Percentiles rank a stretch among this genome's conserved stretches.
Evolutionary conservation across 1,140 invertebrate species (phyloP).

Genomic region (Cyclina sinensis): DNA sequence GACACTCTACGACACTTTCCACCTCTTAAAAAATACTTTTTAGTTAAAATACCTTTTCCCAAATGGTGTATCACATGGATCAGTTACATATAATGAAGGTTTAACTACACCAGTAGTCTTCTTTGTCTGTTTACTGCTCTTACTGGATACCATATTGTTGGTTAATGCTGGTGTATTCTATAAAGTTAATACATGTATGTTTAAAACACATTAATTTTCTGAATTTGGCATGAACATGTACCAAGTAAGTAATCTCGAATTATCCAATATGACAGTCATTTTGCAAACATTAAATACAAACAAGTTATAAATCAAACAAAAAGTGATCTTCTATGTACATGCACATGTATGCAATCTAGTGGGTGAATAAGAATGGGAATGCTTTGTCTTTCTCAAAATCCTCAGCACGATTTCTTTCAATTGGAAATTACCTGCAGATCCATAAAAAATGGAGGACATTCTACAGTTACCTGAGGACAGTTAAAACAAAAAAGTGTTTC

Average conservation of each 20-base stretch:
- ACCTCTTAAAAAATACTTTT: not conserved
- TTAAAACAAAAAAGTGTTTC: no score
- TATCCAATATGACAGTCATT: no score
- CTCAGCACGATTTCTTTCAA: not conserved
- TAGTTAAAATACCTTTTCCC: not conserved
- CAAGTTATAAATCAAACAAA: no score
- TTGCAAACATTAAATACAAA: no score
- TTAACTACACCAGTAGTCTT: not conserved
- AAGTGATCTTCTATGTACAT: no score
- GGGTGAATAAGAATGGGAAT: no score
- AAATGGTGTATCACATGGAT: slow-evolving; percentile 23
- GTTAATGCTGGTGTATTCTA: not conserved
- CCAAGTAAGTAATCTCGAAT: no score
- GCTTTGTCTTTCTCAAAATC: no score
- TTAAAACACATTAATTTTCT: no score
- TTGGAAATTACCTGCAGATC: not conserved
- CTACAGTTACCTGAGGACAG: not conserved
- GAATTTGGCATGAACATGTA: no score
- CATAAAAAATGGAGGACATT: not conserved
- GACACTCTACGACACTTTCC: not conserved
- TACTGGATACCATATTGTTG: slow-evolving; percentile 19
- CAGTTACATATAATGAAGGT: not conserved
- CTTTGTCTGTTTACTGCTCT: not conserved
- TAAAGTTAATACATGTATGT: not conserved
- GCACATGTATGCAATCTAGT: no score